Conservation (phyloP, 1,140 invertebrate genomes). For the Drosophila pachea region DNA sequence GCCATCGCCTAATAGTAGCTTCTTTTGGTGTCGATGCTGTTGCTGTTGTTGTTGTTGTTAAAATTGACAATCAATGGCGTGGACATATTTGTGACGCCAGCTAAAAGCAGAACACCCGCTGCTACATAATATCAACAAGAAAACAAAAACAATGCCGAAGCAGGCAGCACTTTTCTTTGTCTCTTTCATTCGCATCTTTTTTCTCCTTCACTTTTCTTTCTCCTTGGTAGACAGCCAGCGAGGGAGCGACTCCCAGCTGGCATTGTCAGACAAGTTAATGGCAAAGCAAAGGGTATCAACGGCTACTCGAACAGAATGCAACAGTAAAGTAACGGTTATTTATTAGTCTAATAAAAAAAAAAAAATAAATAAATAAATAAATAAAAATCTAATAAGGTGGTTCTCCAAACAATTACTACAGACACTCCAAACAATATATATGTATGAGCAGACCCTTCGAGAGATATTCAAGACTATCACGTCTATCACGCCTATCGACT, state of each 20-base stretch:
- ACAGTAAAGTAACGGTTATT: no score
- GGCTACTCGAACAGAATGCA: neutral
- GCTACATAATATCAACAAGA: constrained; percentile 10
- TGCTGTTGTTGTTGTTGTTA: constrained; percentile 6
- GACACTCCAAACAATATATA: no score
- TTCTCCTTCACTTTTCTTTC: neutral
- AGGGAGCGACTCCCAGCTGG: constrained; percentile 2
- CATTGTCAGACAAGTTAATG: neutral
- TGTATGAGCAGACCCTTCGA: no score
- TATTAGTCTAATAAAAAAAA: neutral
- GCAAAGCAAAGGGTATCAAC: constrained; percentile 3
- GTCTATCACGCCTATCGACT: neutral
- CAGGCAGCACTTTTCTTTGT: constrained; percentile 24
- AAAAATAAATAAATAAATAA: neutral
- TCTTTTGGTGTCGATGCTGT: constrained; percentile 2
- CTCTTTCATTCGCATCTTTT: neutral
- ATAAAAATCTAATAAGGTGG: neutral
- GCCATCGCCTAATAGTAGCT: no score
- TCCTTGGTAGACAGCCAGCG: constrained; percentile 3
- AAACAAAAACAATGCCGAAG: constrained; percentile 9
- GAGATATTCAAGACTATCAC: constrained; percentile 2
- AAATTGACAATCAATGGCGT: constrained; percentile 43
- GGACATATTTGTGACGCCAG: constrained; percentile 39
- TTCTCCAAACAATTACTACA: neutral
- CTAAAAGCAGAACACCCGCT: constrained; percentile 36